These are phyloP conservation scores for Acomys russatus DNA, from an alignment of 2,797 vertebrate species.

Conservation along the genomic window DNA sequence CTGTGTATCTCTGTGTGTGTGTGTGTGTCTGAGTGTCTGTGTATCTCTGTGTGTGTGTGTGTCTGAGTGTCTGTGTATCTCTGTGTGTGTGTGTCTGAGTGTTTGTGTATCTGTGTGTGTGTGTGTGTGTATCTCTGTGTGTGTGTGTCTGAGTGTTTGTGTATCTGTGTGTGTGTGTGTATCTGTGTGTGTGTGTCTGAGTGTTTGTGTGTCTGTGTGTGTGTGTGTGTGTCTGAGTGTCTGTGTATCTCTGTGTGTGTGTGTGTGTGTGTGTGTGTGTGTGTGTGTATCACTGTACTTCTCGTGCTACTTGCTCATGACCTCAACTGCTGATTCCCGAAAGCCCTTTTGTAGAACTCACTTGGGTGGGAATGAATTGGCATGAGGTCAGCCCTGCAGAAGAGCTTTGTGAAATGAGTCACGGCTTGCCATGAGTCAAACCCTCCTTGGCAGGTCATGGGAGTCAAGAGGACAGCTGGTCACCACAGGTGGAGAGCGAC, in stretches of 20 bases:
- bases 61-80: too few species aligned
- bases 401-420: slow-evolving; percentile 75
- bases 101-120: too few species aligned
- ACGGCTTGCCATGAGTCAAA: slow-evolving; percentile 61
- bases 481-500: slow-evolving; percentile 56
- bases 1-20: too few species aligned
- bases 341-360: slow-evolving; percentile 48
- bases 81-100: too few species aligned
- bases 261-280: too few species aligned
- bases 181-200: too few species aligned
- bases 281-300: not conserved
- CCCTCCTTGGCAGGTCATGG: slow-evolving; percentile 43
- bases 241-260: not conserved
- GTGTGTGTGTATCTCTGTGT: too few species aligned
- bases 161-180: not conserved
- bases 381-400: slow-evolving; percentile 53
- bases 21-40: not conserved
- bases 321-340: slow-evolving; percentile 23
- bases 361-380: slow-evolving; percentile 55
- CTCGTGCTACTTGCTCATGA: not conserved
- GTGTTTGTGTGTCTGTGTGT: not conserved
- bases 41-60: not conserved
- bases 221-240: not conserved
- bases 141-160: not conserved
- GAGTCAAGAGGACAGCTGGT: slow-evolving; percentile 62